Evolutionary conservation across 2,113 vertebrate genomes (phyloP).

Genomic region (Phyllostomus discolor): DNA sequence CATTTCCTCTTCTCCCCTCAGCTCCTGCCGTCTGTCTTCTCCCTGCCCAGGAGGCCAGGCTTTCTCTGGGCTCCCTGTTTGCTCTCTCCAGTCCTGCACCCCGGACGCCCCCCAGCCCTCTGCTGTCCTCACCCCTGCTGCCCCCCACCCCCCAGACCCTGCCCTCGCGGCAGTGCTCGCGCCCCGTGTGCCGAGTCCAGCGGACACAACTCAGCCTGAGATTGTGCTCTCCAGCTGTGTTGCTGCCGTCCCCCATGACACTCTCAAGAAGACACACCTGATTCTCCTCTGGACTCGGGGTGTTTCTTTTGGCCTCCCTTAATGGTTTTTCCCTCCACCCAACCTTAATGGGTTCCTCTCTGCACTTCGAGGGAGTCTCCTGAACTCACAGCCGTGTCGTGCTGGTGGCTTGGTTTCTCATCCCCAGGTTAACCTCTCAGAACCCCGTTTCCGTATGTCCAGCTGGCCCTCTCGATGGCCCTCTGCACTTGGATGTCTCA

Average conservation of each 20-base stretch:
- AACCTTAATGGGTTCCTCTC: too few species aligned
- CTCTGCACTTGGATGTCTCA: background rate
- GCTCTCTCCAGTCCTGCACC: fast-evolving
- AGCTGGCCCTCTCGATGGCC: background rate
- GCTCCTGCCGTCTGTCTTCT: background rate
- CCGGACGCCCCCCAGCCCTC: fast-evolving
- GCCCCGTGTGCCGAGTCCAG: background rate
- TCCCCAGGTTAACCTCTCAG: background rate
- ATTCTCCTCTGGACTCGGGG: background rate
- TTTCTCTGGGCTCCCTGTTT: background rate
- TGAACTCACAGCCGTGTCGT: background rate
- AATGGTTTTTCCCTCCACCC: background rate
- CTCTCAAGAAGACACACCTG: background rate
- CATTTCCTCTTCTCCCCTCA: background rate
- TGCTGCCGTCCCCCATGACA: background rate
- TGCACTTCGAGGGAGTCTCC: background rate
- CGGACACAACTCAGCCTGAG: fast-evolving
- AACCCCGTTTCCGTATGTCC: background rate
- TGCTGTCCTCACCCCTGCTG: background rate
- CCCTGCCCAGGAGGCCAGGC: background rate
- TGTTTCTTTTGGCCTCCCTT: background rate
- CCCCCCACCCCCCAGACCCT: fast-evolving
- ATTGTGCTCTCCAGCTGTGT: background rate
- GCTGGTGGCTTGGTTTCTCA: background rate
- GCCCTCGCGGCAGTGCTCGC: fast-evolving